These are phyloP conservation scores for Leptinotarsa tumamoca DNA, from an alignment of 2,888 invertebrate genomes.

Conservation along the genomic window DNA sequence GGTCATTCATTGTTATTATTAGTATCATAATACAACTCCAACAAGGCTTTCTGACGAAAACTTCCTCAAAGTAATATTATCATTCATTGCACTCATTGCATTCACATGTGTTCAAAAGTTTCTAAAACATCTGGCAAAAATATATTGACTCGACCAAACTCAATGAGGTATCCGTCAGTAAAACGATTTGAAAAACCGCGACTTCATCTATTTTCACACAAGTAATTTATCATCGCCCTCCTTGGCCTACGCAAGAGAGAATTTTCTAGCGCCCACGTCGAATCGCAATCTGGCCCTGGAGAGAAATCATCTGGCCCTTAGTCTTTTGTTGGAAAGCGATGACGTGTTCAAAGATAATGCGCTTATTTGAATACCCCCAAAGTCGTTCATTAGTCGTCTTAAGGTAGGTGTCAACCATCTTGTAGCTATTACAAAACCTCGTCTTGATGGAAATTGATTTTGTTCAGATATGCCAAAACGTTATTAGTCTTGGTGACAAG, in stretches of 20 bases:
- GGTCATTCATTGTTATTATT: too few relatives aligned
- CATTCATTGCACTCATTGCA: too few relatives aligned
- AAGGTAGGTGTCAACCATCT: constrained; percentile 40
- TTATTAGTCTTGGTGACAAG: constrained; percentile 53
- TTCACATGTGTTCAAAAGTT: too few relatives aligned
- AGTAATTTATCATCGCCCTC: background rate
- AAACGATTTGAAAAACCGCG: background rate
- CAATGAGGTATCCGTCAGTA: too few relatives aligned
- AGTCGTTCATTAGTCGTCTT: constrained; percentile 48
- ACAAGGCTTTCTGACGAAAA: too few relatives aligned
- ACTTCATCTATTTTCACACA: background rate
- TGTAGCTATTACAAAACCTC: constrained; percentile 55
- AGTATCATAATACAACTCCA: too few relatives aligned
- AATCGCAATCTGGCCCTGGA: background rate
- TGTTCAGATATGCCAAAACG: constrained; percentile 54
- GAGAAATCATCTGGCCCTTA: constrained; percentile 6
- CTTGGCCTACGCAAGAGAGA: constrained; percentile 2
- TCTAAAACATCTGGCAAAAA: too few relatives aligned
- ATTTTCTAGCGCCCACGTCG: background rate
- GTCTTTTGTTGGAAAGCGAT: constrained; percentile 41
- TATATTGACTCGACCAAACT: too few relatives aligned
- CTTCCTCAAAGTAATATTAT: too few relatives aligned
- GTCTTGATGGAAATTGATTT: constrained; percentile 58
- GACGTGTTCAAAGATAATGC: constrained; percentile 50
- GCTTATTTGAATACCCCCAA: constrained; percentile 49